Conservation (phyloP, 2,113 vertebrate genomes). For the Sylvia atricapilla region DNA sequence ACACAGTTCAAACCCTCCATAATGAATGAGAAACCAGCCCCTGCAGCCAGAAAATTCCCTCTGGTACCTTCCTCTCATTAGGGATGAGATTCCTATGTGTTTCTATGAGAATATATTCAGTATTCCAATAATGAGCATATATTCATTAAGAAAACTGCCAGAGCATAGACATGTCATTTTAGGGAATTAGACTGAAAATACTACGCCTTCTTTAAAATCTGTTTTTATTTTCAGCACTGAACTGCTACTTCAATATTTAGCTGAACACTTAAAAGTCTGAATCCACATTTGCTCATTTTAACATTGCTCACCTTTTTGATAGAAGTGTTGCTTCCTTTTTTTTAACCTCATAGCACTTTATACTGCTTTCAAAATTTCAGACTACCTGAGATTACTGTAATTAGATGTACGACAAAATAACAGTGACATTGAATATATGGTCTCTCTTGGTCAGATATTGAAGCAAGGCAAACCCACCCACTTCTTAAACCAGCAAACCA, state of each 20-base stretch:
- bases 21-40: not conserved
- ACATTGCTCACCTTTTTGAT: not conserved
- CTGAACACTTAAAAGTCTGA: not conserved
- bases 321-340: not conserved
- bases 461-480: not conserved
- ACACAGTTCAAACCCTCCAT: not conserved
- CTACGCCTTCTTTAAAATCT: not conserved
- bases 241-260: not conserved
- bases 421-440: not conserved
- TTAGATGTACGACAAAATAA: not conserved
- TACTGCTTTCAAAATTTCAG: not conserved
- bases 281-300: not conserved
- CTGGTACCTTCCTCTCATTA: not conserved
- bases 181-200: not conserved
- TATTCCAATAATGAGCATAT: not conserved
- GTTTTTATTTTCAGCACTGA: not conserved
- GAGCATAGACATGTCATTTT: not conserved
- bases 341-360: not conserved
- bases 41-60: not conserved
- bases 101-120: not conserved
- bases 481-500: not conserved
- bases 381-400: not conserved
- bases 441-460: not conserved
- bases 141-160: not conserved
- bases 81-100: not conserved